Evolutionary conservation across 2,888 invertebrate species (phyloP).

Genomic region (Luperina nickerlii): DNA sequence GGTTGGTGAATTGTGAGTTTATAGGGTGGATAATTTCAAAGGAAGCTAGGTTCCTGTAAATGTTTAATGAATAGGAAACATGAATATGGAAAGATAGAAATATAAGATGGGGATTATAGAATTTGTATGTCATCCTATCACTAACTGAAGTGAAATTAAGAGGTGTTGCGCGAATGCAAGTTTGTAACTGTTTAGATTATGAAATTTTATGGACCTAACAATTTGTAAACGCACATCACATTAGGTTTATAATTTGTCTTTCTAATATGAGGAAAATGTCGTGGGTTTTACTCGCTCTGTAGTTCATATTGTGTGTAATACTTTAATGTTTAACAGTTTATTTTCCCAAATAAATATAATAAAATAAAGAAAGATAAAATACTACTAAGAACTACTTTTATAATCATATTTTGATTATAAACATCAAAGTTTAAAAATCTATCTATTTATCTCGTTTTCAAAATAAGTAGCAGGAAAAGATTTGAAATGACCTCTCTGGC

Average conservation of each 20-base stretch:
- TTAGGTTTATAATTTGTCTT: too few species aligned
- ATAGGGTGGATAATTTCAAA: background rate
- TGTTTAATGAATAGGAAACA: background rate
- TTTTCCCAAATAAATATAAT: background rate
- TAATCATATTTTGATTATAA: background rate
- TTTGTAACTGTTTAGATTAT: background rate
- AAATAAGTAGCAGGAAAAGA: too few species aligned
- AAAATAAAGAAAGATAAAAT: background rate
- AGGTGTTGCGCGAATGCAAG: background rate
- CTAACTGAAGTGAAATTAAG: background rate
- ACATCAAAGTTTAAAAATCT: background rate
- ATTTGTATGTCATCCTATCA: background rate
- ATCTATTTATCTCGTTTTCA: background rate
- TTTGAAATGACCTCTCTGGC: too few species aligned
- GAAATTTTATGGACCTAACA: too few species aligned
- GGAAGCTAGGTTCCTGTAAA: background rate
- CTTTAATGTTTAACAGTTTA: too few species aligned
- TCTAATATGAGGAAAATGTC: too few species aligned
- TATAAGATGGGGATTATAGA: background rate
- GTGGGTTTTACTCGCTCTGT: too few species aligned
- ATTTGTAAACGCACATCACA: too few species aligned
- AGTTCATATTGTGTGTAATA: too few species aligned
- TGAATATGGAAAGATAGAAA: background rate
- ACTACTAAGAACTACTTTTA: background rate
- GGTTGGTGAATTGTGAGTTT: background rate